phyloP scores from a whole-genome alignment of 1,140 invertebrate species.

The Marisa cornuarietis region DNA sequence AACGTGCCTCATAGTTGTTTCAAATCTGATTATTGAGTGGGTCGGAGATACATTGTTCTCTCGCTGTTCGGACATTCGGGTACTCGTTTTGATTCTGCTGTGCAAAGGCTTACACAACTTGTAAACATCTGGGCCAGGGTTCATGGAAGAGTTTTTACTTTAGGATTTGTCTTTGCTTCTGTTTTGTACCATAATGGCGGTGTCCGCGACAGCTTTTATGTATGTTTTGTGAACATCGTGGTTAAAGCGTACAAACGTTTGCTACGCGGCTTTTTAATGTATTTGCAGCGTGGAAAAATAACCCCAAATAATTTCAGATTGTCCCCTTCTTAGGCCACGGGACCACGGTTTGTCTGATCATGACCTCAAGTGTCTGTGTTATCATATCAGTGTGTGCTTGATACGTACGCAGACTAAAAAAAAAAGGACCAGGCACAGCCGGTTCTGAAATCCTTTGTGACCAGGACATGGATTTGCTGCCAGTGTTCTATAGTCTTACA shows the following conservation, averaged over 20 bases:
- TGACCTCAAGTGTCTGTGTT: too few species aligned
- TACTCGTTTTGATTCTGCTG: constrained; percentile 21
- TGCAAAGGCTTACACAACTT: background rate
- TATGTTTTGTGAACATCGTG: background rate
- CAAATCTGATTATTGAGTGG: constrained; percentile 18
- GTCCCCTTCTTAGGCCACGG: too few species aligned
- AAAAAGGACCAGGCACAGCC: too few species aligned
- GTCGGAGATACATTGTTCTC: constrained; percentile 27
- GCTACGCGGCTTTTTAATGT: background rate
- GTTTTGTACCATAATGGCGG: constrained; percentile 6
- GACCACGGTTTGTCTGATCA: too few species aligned
- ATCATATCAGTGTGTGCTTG: too few species aligned
- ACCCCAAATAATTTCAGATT: too few species aligned
- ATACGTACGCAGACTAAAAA: too few species aligned
- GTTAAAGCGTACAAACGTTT: background rate
- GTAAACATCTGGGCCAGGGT: background rate
- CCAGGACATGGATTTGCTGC: too few species aligned
- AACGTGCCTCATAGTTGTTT: background rate
- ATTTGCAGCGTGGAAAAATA: background rate
- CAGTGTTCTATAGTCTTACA: too few species aligned
- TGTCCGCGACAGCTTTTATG: background rate
- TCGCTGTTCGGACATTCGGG: constrained; percentile 26
- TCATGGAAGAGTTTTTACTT: background rate
- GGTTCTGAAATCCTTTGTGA: too few species aligned
- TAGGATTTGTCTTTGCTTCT: constrained; percentile 8